Base-by-base conservation (phyloP, 2,888 invertebrate genomes). In the Tinea pellionella region DNA sequence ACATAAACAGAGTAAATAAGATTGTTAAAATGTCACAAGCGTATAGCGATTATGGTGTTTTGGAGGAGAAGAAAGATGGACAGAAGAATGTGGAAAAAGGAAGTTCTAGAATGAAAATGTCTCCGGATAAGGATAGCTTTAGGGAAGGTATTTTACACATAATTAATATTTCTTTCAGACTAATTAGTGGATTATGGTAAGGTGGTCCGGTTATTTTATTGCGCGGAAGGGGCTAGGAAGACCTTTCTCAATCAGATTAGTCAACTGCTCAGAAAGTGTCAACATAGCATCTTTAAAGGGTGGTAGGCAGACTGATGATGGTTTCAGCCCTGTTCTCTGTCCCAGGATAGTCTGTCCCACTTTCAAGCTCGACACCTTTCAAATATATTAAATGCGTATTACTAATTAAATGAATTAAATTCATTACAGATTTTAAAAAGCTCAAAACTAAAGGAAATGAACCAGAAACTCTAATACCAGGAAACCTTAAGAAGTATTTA, bases 31-130 rank as follows among this genome's bases (percentile, higher is more conserved):
- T 80, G 67, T 81, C 83, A 0, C 85, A 86, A 69, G 85, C 85
- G 0, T 86, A 86, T 37, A 86, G 85, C 62, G 86, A 86, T 60
- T 86, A 86, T 61, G 86, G 85, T 1, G 83, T 86, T 0, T 47
- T 85, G 0, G 69, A 76, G 53, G 71, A 62, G 0, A 80, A 77
- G 61, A 78, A 77, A 37, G 73, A 69, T 59, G 60, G 62, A 65
- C 0, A 67, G 67, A 13, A 70, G 69, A 15, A n/a, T 16, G 47
- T 2, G 7, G 2, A 47, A 9, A 47, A 37, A 37, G 37, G 9
- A 30, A 9, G 37, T 37, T 37, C 15, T 9, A 47, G 47, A 47
- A 16, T 8, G 9, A 47, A 47, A 47, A 47, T 47, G 47, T 47
- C 15, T 15, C 63, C 65, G 0, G 15, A 65, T 0, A 65, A 65